Evolutionary conservation across 2,113 vertebrate species (phyloP), one percentile per base, ranked within the genome.

Genomic region (Myotis davidii): DNA sequence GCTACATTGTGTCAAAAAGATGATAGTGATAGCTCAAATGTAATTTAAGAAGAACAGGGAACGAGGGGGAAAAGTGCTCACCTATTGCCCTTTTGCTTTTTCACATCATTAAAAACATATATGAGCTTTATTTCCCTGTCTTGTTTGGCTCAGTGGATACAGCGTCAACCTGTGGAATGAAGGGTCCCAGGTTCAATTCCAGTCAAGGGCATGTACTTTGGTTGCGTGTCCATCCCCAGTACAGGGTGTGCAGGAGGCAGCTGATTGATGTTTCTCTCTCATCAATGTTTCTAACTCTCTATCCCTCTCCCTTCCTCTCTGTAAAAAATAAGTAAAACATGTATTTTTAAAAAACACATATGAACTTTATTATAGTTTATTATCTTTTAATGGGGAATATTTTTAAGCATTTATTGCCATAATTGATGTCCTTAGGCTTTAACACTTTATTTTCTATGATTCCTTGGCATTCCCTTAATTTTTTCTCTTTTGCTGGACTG

Each of bases 61-160:
- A 78, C 37, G 14, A 21, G 32, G 13, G 21, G n/a, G 9, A 0
- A 78, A 86, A 93, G 39, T 50, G 20, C 4, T 89, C 70, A 91
- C 86, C 79, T 93, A 39, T 48, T 52, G n/a, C 74, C 11, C 72
- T 94, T 91, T 76, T 42, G 83, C 59, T 78, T 93, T 94, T 87
- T 7, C n/a, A 93, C 87, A 76, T 89, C 79, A 93, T 81, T 91
- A 95, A 96, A 91, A 91, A 84, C 50, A 94, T 76, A 93, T 45
- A 94, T 91, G 74, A 91, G 59, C 29, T 93, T 93, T 91, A 91
- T 89, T 85, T 4, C 59, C 59, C 59, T 61, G 59, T 27, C 25
- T 27, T 23, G 25, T 61, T 61, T 61, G 59, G 23, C 25, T 61
- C 59, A 61, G 59, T 61, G 59, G 59, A 61, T 27, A 61, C 23